Conservation (phyloP, 2,113 vertebrate genomes). For the Amia ocellicauda region DNA sequence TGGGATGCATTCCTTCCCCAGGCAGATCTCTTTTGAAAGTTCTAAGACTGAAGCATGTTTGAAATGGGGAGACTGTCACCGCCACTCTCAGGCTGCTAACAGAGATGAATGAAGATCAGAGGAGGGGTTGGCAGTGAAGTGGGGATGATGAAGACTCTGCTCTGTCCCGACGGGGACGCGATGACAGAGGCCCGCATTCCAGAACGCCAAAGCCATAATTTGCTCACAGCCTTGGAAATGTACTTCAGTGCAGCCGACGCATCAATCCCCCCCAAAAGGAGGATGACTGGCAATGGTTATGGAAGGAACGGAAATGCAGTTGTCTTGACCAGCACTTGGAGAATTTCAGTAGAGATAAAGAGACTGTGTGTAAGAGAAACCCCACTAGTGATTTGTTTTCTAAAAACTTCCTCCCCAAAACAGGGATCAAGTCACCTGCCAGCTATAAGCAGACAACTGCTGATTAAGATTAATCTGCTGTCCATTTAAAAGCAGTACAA, state of each 20-base stretch:
- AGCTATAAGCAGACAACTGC: too few species aligned
- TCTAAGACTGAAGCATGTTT: constrained; percentile 14
- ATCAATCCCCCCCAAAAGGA: too few species aligned
- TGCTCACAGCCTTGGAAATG: constrained; percentile 7
- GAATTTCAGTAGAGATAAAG: too few species aligned
- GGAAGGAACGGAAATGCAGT: too few species aligned
- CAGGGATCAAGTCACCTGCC: too few species aligned
- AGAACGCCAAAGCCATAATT: not conserved
- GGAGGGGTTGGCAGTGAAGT: constrained; percentile 16
- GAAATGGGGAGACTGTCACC: constrained; percentile 15
- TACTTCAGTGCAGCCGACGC: not conserved
- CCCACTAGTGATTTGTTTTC: too few species aligned
- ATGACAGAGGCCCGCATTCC: constrained; percentile 28
- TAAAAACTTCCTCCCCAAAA: too few species aligned
- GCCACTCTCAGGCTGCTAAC: constrained; percentile 13
- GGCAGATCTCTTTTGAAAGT: not conserved
- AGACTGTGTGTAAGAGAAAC: too few species aligned
- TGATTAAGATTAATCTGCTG: too few species aligned
- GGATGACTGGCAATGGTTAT: too few species aligned
- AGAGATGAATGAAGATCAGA: constrained; percentile 30
- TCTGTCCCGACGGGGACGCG: constrained; percentile 17
- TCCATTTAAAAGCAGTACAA: too few species aligned
- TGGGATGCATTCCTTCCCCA: not conserved
- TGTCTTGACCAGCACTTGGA: too few species aligned
- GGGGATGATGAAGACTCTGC: constrained; percentile 28